Conservation (phyloP, 2,113 vertebrate species). For the Coryphaenoides rupestris region DNA sequence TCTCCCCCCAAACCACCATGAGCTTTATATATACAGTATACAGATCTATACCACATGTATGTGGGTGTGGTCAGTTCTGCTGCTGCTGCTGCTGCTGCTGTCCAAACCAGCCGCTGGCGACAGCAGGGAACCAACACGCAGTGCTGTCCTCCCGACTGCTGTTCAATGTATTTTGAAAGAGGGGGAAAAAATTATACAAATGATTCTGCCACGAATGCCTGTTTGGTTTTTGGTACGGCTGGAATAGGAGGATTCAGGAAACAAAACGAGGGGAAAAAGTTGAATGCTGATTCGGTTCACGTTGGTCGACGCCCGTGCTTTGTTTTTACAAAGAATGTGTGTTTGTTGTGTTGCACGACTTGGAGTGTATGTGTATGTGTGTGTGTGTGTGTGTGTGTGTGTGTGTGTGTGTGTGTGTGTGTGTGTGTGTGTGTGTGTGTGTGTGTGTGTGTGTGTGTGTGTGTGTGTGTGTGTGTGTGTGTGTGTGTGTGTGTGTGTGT, state of each 20-base stretch:
- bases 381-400: conserved; percentile 10
- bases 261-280: too few relatives aligned
- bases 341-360: conserved; percentile 49
- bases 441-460: conserved; percentile 11
- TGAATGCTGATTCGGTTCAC: conserved; percentile 23
- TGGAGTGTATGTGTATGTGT: conserved; percentile 22
- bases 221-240: conserved; percentile 52
- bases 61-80: too few relatives aligned
- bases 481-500: conserved; percentile 5
- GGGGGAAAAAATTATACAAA: conserved; percentile 17
- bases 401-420: conserved; percentile 30
- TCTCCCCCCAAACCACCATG: conserved; percentile 44
- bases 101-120: too few relatives aligned
- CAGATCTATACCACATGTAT: too few relatives aligned
- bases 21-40: conserved; percentile 60
- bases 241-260: conserved; percentile 40
- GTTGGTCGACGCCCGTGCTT: conserved; percentile 47
- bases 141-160: conserved; percentile 53
- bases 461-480: conserved; percentile 52
- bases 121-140: too few relatives aligned
- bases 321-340: conserved; percentile 32
- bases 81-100: too few relatives aligned
- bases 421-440: conserved; percentile 6
- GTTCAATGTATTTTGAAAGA: conserved; percentile 45
- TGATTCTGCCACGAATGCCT: conserved; percentile 61